Evolutionary conservation across 2,888 invertebrate genomes (phyloP).

Genomic region (Leucania comma): DNA sequence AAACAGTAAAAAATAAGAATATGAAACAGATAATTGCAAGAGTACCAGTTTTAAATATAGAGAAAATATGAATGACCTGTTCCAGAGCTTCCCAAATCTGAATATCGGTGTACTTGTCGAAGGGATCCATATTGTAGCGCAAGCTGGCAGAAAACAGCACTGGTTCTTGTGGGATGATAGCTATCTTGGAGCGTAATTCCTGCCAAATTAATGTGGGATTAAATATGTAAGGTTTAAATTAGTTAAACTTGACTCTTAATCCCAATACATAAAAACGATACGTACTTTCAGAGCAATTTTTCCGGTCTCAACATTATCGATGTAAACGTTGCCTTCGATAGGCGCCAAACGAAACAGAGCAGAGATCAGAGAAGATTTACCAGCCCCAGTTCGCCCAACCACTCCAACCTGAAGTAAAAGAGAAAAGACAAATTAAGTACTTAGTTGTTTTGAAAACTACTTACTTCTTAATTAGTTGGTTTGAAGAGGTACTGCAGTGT

Average conservation of each 20-base stretch:
- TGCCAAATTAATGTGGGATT: slow-evolving; percentile 70
- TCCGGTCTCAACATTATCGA: slow-evolving; percentile 94
- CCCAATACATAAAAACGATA: not conserved
- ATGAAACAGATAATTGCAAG: not conserved
- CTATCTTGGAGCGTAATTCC: slow-evolving; percentile 92
- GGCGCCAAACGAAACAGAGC: slow-evolving; percentile 96
- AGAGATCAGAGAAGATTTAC: slow-evolving; percentile 95
- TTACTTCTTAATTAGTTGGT: no score
- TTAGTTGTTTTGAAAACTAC: not conserved
- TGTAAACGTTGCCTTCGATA: slow-evolving; percentile 93
- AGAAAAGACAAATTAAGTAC: not conserved
- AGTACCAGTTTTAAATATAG: no score
- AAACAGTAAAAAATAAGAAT: not conserved
- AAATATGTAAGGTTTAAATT: not conserved
- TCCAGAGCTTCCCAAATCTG: slow-evolving; percentile 91
- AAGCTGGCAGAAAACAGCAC: slow-evolving; percentile 91
- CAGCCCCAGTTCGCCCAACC: slow-evolving; percentile 97
- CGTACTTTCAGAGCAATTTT: slow-evolving; percentile 92
- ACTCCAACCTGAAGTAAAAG: slow-evolving; percentile 92
- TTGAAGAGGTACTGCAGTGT: not conserved
- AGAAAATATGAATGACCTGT: slow-evolving; percentile 77
- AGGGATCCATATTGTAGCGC: slow-evolving; percentile 92
- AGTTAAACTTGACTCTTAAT: not conserved
- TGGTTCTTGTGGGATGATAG: slow-evolving; percentile 92
- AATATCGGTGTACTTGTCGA: slow-evolving; percentile 89